Evolutionary conservation across 2,113 vertebrate genomes (phyloP), one percentile per base, ranked within the genome.

Genomic region (Ranitomeya imitator): DNA sequence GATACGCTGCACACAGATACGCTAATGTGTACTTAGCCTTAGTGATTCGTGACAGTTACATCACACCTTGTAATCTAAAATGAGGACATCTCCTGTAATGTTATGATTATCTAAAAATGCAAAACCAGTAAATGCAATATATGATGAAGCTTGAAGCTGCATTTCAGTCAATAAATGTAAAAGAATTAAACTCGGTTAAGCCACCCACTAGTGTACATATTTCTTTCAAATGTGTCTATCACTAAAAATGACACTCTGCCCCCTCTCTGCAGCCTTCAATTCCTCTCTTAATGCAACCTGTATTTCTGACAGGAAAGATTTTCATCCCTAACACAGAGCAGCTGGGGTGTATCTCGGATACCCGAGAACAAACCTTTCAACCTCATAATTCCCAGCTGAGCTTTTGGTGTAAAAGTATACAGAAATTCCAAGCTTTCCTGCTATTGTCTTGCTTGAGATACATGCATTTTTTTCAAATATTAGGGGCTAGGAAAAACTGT

Each of bases 281-380:
- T n/a, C 87, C 57, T 57, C 60, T 78, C 82, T 19, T 88, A 88
- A 88, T 88, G 87, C 73, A 88, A 88, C 81, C 81, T 88, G 87
- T 57, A 85, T 26, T 67, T 65, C 26, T 88, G 87, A 67, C 81
- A 85, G 74, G 81, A 37, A 61, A 73, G 82, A 85, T 85, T 88
- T 88, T 31, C 37, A 16, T 77, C 67, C 59, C 52, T 88, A 88
- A 88, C 73, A 88, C 60, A 57, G 71, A 88, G 87, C 87, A 88
- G 87, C 87, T 88, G 87, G 81, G 87, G 60, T 60, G 73, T 67
- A 69, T 88, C 87, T 85, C 21, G 51, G 73, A 79, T 88, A 61
- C 82, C 79, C 71, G 73, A 88, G 81, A 79, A 85, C 79, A 88
- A 59, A 59, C 82, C 87, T 88, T 88, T 84, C 81, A 84, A 69